Evolutionary conservation across 2,797 vertebrate species (phyloP).

Genomic region (Limnodromus scolopaceus): DNA sequence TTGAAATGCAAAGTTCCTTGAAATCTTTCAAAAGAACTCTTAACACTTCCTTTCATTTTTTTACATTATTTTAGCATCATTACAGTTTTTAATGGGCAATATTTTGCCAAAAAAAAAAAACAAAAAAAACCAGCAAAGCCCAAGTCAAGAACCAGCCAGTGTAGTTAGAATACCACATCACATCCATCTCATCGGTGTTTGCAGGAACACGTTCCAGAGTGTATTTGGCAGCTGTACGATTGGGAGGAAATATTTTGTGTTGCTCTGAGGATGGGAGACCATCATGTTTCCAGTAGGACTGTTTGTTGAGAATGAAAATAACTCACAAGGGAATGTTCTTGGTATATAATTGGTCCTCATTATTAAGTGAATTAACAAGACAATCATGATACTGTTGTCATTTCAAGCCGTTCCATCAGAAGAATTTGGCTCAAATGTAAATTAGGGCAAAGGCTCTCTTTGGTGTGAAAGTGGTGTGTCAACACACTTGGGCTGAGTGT

Average conservation of each 20-base stretch:
- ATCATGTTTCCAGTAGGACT: background rate
- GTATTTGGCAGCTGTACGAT: background rate
- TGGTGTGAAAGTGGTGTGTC: background rate
- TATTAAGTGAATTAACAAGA: background rate
- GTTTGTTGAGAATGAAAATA: background rate
- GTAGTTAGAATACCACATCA: background rate
- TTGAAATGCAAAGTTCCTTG: background rate
- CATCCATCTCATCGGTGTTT: background rate
- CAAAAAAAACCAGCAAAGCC: background rate
- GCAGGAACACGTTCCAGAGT: background rate
- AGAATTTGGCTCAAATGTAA: background rate
- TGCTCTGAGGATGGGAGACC: background rate
- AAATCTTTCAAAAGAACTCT: background rate
- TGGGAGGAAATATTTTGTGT: background rate
- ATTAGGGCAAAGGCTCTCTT: background rate
- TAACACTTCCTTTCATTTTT: fast-evolving
- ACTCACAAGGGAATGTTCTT: background rate
- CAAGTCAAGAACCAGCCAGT: background rate
- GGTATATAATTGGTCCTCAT: background rate
- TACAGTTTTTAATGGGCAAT: background rate
- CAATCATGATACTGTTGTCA: background rate
- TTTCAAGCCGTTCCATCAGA: background rate
- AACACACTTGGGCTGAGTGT: background rate
- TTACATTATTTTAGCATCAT: background rate
- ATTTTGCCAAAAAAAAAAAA: background rate